Conservation (phyloP, 2,113 vertebrate species). For the Maccullochella peelii region DNA sequence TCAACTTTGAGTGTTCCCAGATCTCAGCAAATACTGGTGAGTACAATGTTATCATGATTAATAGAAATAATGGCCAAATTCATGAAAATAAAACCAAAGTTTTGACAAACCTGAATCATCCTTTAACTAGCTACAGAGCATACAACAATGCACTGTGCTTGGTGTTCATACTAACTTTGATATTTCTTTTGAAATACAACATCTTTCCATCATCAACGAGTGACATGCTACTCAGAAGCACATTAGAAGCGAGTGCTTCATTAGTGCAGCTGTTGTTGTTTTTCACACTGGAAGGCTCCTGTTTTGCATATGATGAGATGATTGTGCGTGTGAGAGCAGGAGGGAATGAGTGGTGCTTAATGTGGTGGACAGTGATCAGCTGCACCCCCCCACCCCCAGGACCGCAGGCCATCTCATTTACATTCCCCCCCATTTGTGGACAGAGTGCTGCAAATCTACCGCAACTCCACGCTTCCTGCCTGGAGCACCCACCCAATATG, state of each 20-base stretch:
- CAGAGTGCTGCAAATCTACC: conserved; percentile 40
- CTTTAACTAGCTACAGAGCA: not conserved
- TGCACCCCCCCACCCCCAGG: conserved; percentile 26
- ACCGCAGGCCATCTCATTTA: conserved; percentile 75
- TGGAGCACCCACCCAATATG: conserved; percentile 36
- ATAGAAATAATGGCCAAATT: not conserved
- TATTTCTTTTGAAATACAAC: conserved; percentile 23
- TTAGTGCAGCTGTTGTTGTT: conserved; percentile 74
- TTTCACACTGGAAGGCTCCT: conserved; percentile 58
- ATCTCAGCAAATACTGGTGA: not conserved
- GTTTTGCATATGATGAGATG: conserved; percentile 76
- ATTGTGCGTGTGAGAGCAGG: conserved; percentile 62
- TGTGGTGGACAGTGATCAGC: conserved; percentile 76
- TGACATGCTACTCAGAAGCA: conserved; percentile 51
- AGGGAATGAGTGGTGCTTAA: conserved; percentile 73
- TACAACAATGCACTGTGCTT: not conserved
- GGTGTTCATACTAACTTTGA: conserved; percentile 3
- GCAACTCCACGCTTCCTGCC: conserved; percentile 27
- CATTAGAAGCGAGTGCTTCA: conserved; percentile 71
- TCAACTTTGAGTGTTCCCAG: not conserved
- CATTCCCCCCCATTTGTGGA: conserved; percentile 52
- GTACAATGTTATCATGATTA: not conserved
- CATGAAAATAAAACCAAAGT: not conserved
- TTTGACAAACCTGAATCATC: not conserved
- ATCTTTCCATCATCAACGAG: conserved; percentile 52